Percentiles rank a stretch among this genome's conserved stretches.
phyloP scores from a whole-genome alignment of 2,797 vertebrate species.

The Enteromius anoplus region DNA sequence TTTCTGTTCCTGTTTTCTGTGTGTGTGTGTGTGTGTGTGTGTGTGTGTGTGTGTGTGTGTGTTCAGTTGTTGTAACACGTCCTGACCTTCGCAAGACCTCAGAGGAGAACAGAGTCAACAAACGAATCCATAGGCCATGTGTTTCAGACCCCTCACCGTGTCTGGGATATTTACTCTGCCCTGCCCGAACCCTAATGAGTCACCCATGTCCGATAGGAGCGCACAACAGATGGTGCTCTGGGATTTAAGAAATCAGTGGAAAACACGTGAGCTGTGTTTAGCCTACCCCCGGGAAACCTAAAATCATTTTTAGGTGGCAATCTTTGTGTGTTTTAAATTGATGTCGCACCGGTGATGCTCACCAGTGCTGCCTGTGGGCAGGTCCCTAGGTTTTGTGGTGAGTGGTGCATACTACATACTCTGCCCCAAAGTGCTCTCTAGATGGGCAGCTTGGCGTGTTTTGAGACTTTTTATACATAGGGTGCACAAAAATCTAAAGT shows the following conservation, averaged over 20 bases:
- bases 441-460: constrained; percentile 36
- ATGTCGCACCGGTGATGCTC: neutral
- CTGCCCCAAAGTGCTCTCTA: neutral
- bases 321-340: neutral
- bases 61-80: neutral
- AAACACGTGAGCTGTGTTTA: neutral
- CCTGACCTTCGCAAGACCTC: constrained; percentile 7
- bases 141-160: neutral
- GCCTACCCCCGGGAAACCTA: neutral
- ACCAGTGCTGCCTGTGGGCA: too few relatives aligned
- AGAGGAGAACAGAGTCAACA: constrained; percentile 1
- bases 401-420: neutral
- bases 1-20: constrained; percentile 25
- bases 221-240: neutral
- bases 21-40: neutral
- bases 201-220: neutral
- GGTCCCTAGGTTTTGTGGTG: neutral
- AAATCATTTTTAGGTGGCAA: neutral
- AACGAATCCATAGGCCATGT: constrained; percentile 9
- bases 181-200: neutral
- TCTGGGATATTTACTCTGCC: constrained; percentile 14
- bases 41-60: constrained; percentile 10
- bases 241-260: neutral
- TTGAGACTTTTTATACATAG: too few relatives aligned
- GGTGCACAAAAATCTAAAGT: neutral